A percentile compares a stretch with the other conserved stretches of the same genome.
phyloP scores from a whole-genome alignment of 2,113 vertebrate species.

The Chitala chitala region DNA sequence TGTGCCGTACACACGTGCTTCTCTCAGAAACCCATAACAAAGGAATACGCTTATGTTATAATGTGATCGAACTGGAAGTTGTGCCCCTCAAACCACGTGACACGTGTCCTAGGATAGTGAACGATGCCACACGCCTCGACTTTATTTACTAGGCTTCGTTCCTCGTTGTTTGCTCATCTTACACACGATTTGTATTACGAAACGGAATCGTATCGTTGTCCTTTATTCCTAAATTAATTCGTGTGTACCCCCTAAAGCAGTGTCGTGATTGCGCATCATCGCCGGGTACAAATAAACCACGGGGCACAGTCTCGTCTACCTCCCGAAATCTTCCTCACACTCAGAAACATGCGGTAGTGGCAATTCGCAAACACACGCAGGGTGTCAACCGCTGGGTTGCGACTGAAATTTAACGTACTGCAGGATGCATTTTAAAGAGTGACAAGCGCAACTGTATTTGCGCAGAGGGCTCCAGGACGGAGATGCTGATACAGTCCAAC shows the following conservation, averaged over 20 bases:
- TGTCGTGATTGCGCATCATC: neutral
- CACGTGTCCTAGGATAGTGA: neutral
- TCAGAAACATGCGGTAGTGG: neutral
- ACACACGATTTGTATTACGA: neutral
- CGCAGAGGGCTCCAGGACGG: conserved; percentile 49
- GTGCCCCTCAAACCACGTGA: conserved; percentile 17
- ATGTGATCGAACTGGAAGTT: conserved; percentile 25
- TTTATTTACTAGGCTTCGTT: neutral
- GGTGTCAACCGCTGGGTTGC: neutral
- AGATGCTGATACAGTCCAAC: conserved; percentile 30
- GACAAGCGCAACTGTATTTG: conserved; percentile 49
- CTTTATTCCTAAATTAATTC: neutral
- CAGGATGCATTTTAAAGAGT: conserved; percentile 52
- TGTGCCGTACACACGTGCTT: neutral
- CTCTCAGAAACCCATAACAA: conserved; percentile 12
- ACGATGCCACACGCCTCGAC: neutral
- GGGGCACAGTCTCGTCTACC: neutral
- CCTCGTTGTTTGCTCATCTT: neutral
- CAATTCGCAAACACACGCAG: neutral
- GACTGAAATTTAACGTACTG: conserved; percentile 28
- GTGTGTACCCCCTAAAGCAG: neutral
- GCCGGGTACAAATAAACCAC: neutral
- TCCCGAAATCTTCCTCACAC: neutral
- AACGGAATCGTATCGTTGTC: neutral
- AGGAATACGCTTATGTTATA: neutral